Conservation (phyloP, 2,888 invertebrate species). For the Polia nebulosa region DNA sequence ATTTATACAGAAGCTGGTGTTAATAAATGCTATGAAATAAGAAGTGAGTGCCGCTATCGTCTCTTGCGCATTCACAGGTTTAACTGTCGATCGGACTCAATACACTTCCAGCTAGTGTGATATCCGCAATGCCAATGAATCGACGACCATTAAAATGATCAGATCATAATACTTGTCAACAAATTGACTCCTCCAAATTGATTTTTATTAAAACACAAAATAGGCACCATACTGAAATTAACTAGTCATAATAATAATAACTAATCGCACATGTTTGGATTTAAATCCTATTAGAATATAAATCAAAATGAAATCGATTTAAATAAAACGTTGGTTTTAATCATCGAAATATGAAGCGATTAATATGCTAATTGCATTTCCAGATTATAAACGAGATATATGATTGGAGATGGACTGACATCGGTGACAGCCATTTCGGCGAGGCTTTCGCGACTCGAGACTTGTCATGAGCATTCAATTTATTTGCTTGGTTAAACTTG, state of each 20-base stretch:
- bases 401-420: slow-evolving; percentile 74
- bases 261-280: slow-evolving; percentile 46
- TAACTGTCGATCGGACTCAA: slow-evolving; percentile 33
- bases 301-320: slow-evolving; percentile 66
- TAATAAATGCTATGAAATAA: slow-evolving; percentile 43
- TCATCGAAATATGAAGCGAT: slow-evolving; percentile 80
- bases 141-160: slow-evolving; percentile 27
- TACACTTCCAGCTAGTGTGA: slow-evolving; percentile 28
- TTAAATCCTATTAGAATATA: slow-evolving; percentile 58
- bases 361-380: slow-evolving; percentile 86
- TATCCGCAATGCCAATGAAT: slow-evolving; percentile 16
- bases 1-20: slow-evolving; percentile 40
- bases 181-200: slow-evolving; percentile 46
- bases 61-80: slow-evolving; percentile 22
- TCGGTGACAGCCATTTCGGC: slow-evolving; percentile 64
- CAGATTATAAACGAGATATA: slow-evolving; percentile 82
- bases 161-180: slow-evolving; percentile 47
- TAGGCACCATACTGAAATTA: slow-evolving; percentile 34
- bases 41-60: not conserved
- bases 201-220: slow-evolving; percentile 46
- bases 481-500: slow-evolving; percentile 58
- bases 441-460: slow-evolving; percentile 66
- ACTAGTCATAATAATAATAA: slow-evolving; percentile 38
- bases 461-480: slow-evolving; percentile 67
- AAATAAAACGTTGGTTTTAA: slow-evolving; percentile 64